phyloP scores from a whole-genome alignment of 1,140 invertebrate species.

The Bicyclus anynana region DNA sequence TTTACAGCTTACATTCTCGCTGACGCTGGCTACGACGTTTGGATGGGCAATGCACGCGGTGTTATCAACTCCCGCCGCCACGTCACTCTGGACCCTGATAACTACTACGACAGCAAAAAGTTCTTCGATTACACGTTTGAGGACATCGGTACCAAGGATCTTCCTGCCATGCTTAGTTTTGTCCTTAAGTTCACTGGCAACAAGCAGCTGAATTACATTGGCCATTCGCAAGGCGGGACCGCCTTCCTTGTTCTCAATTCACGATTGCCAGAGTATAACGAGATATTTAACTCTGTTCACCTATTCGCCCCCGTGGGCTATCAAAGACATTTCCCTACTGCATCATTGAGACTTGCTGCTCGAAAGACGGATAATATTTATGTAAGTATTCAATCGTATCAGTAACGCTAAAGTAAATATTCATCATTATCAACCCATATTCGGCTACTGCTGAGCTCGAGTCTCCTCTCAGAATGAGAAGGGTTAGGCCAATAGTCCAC shows the following conservation, averaged over 20 bases:
- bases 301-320: constrained; percentile 59
- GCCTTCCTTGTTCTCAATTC: constrained; percentile 77
- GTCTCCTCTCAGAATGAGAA: too few relatives aligned
- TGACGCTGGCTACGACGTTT: constrained; percentile 84
- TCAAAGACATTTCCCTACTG: constrained; percentile 43
- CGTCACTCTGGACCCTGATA: constrained; percentile 64
- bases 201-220: constrained; percentile 75
- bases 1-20: constrained; percentile 81
- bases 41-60: constrained; percentile 86
- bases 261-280: constrained; percentile 78
- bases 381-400: constrained; percentile 42
- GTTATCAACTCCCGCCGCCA: constrained; percentile 82
- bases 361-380: constrained; percentile 35
- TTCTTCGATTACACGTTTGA: constrained; percentile 82
- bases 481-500: too few relatives aligned
- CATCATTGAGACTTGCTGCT: constrained; percentile 26
- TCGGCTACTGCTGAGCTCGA: too few relatives aligned
- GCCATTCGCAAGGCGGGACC: constrained; percentile 78
- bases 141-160: constrained; percentile 80
- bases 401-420: not conserved
- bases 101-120: constrained; percentile 40
- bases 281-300: constrained; percentile 49
- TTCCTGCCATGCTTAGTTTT: constrained; percentile 83
- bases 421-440: too few relatives aligned
- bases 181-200: constrained; percentile 74